Percentiles rank a stretch among this genome's conserved stretches.
Conservation (phyloP, 2,888 invertebrate genomes). For the Mythimna loreyi region DNA sequence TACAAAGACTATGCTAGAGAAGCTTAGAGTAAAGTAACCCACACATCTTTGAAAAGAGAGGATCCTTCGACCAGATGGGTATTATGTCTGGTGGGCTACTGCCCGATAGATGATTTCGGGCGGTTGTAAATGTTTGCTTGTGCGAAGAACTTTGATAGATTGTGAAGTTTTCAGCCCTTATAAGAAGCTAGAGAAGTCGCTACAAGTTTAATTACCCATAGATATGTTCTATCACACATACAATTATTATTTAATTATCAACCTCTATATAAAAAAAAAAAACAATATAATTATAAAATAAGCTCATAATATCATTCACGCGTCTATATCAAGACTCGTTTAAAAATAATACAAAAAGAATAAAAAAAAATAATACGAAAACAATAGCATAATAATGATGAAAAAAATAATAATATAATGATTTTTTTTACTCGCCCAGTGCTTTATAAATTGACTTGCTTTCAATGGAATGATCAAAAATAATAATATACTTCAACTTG, state of each 20-base stretch:
- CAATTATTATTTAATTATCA: background rate
- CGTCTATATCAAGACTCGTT: background rate
- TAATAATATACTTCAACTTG: background rate
- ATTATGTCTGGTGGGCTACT: too few relatives aligned
- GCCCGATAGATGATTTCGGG: too few relatives aligned
- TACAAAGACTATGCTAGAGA: background rate
- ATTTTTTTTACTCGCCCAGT: conserved; percentile 2
- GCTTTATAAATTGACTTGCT: conserved; percentile 5
- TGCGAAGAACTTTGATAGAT: too few relatives aligned
- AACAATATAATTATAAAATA: conserved; percentile 2
- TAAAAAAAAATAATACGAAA: conserved; percentile 29
- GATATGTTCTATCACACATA: background rate
- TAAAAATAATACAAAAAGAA: background rate
- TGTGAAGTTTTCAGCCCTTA: too few relatives aligned
- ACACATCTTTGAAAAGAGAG: too few relatives aligned
- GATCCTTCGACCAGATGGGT: too few relatives aligned
- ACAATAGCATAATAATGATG: conserved; percentile 17
- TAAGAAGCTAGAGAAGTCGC: too few relatives aligned
- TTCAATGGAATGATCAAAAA: conserved; percentile 26
- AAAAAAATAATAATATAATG: conserved; percentile 25
- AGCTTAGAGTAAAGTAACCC: conserved; percentile 37
- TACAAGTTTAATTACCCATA: too few relatives aligned
- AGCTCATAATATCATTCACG: conserved; percentile 13
- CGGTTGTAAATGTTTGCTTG: too few relatives aligned
- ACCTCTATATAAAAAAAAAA: background rate